Base-by-base conservation (phyloP, 2,113 vertebrate genomes). In the Eurystomus gularis region DNA sequence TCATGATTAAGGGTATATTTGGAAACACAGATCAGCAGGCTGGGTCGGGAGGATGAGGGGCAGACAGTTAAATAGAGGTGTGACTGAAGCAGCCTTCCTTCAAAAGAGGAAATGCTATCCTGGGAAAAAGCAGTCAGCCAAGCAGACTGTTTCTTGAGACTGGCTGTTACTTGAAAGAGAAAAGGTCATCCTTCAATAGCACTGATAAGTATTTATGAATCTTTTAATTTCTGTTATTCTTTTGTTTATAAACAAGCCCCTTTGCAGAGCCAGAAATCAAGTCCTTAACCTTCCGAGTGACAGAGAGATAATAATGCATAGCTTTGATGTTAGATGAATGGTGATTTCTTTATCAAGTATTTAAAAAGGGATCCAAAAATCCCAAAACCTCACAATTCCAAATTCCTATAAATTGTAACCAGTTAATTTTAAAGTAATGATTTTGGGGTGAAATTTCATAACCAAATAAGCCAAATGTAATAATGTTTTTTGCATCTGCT, bases 21-120 rank as follows among this genome's bases (percentile, higher is more conserved):
- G 87, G 91, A 86, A 95, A 82, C 71, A 86, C 9, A 61, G 58
- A 88, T 80, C 54, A 72, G 83, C 64, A 73, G 93, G 90, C 82
- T 89, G 86, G 73, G 82, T 89, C 72, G 79, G 65, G 81, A 96
- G 94, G 86, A 90, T 79, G 64, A 85, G 39, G 35, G 39, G 51
- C 92, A 95, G 89, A 82, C 86, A 89, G 81, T 86, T 86, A 96
- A 91, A 86, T 8, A 79, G 92, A 93, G 75, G 88, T 88, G 60
- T 79, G 68, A 93, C 83, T 85, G 73, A 77, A 86, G 69, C 76
- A 58, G 66, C 73, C 64, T 91, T 96, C 90, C 83, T 97, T 66
- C 66, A 80, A 92, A 62, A 94, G 76, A 93, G 87, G 89, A 97
- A 97, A 94, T 57, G 75, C 68, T 95, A 31, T 83, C 94, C 86